phyloP scores from a whole-genome alignment of 2,888 invertebrate species.

The Lordiphosa fenestrarum region DNA sequence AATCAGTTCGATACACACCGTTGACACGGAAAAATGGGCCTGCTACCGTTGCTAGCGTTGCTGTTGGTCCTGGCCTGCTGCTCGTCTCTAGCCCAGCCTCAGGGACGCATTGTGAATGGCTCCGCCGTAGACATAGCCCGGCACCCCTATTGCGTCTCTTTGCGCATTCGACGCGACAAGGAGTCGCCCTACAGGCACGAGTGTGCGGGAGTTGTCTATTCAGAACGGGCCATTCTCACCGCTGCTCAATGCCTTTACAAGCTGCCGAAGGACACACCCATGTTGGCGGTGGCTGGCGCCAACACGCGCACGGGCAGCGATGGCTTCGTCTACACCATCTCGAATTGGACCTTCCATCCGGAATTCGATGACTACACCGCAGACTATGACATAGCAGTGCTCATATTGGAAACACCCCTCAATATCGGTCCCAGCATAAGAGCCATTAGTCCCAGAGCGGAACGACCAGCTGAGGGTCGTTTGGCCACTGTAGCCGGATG shows the following conservation, averaged over 20 bases:
- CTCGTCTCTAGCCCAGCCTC: constrained; percentile 8
- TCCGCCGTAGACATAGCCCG: constrained; percentile 52
- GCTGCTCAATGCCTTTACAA: constrained; percentile 73
- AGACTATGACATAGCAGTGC: constrained; percentile 80
- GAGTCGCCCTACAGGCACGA: constrained; percentile 59
- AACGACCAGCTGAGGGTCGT: constrained; percentile 59
- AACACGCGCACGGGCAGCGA: constrained; percentile 68
- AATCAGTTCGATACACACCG: constrained; percentile 46
- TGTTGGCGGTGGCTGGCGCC: constrained; percentile 65
- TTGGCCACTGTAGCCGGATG: constrained; percentile 70
- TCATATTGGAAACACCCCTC: constrained; percentile 81
- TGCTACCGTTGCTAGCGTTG: constrained; percentile 15
- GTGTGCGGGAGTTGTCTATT: constrained; percentile 75
- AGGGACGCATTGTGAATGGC: constrained; percentile 68
- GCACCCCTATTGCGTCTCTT: constrained; percentile 71
- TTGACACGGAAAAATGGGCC: constrained; percentile 24
- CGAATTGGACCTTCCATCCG: constrained; percentile 64
- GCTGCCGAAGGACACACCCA: constrained; percentile 35
- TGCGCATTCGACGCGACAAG: constrained; percentile 61
- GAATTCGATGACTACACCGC: constrained; percentile 70
- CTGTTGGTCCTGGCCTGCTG: constrained; percentile 18
- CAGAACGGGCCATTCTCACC: constrained; percentile 63
- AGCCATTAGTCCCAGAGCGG: constrained; percentile 70
- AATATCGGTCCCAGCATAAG: constrained; percentile 77
- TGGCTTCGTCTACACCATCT: constrained; percentile 61